Conservation (phyloP, 2,113 vertebrate species). For the Platichthys stellatus region DNA sequence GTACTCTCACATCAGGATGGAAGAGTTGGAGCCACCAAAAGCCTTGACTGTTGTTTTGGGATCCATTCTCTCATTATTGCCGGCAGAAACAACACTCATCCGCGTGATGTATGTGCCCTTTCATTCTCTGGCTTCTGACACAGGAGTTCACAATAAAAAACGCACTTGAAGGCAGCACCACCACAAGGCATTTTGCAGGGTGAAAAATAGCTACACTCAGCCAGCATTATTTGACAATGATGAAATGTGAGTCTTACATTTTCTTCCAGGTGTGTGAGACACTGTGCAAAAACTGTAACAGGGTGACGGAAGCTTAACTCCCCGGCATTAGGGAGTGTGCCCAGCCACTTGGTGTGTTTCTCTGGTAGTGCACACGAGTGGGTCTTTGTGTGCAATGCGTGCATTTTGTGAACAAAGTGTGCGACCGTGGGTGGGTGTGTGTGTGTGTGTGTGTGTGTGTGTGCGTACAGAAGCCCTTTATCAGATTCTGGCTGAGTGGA, state of each 20-base stretch:
- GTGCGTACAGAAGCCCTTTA: conserved; percentile 66
- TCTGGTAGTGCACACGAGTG: conserved; percentile 56
- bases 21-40: neutral
- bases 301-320: conserved; percentile 65
- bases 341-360: conserved; percentile 53
- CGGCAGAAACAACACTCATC: conserved; percentile 40
- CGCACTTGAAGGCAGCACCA: conserved; percentile 59
- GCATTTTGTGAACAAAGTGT: neutral
- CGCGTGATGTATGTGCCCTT: conserved; percentile 43
- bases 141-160: conserved; percentile 25
- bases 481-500: conserved; percentile 80
- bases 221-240: conserved; percentile 73
- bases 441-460: conserved; percentile 9
- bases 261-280: conserved; percentile 73
- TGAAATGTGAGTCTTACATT: conserved; percentile 73
- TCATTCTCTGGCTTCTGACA: conserved; percentile 40
- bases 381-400: conserved; percentile 21
- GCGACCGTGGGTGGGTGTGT: too few species aligned
- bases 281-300: conserved; percentile 58
- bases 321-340: conserved; percentile 55
- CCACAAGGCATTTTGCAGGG: conserved; percentile 64
- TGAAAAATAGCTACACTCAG: conserved; percentile 72
- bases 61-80: conserved; percentile 32
- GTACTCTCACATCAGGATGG: neutral
- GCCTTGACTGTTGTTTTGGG: conserved; percentile 33